Base-by-base conservation (phyloP, 2,797 vertebrate species). In the Sebastes goodei region DNA sequence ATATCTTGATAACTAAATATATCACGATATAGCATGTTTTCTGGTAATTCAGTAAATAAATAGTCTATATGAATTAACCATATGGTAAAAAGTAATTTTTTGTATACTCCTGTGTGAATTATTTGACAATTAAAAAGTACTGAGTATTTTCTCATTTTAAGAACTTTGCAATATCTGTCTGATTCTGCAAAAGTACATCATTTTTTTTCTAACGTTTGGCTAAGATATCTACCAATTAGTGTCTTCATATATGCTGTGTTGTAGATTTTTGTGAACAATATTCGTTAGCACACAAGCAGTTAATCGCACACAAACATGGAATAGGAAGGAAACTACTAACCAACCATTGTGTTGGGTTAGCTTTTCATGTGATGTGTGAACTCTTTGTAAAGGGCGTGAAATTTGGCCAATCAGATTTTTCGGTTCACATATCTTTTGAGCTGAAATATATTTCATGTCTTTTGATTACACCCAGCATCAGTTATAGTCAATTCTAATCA, bases 321-420 rank as follows among this genome's bases (percentile, higher is more conserved):
- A 67, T 12, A 83, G 61, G 65, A 67, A 76, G 81, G 65, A 83
- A 76, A 63, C 3, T 21, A 1, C 4, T 20, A 49, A n/a, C 8
- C 49, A 52, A 52, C 20, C 5, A 29, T 11, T 15, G 11, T 35
- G 23, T 35, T 14, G 20, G 21, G 7, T 25, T 5, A 71, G 17
- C 15, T 49, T 10, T 56, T 73, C 25, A 61, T 27, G 8, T 33
- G 53, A 53, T 5, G 33, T 21, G 32, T 59, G 12, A 57, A 56
- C 49, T 33, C 9, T 33, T 7, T 69, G 62, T 10, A 27, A 46
- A 33, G 0, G 2, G 12, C 10, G 5, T 27, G 14, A 67, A n/a
- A n/a, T 52, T 2, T 52, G 4, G 49, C 49, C 8, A 1, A 20
- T n/a, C 49, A n/a, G 17, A 52, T 9, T 10, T 0, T 52, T 35